Percentiles rank a stretch among this genome's conserved stretches.
Conservation (phyloP, 1,140 invertebrate species). For the Eumaeus atala region DNA sequence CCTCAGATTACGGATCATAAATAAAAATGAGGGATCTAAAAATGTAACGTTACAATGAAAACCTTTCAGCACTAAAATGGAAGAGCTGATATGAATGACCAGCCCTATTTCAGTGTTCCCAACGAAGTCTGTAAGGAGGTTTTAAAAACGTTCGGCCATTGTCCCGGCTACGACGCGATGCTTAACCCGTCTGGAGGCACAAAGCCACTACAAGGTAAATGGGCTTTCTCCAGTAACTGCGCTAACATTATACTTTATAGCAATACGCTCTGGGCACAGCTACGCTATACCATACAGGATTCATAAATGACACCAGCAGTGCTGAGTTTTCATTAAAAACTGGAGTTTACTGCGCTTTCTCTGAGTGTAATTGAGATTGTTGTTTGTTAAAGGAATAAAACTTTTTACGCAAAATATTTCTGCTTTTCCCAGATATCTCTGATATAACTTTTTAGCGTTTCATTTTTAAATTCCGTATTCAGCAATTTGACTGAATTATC, state of each 20-base stretch:
- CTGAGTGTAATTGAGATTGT: conserved; percentile 43
- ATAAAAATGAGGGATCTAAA: too few species aligned
- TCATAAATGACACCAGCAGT: conserved; percentile 43
- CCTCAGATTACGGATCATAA: too few species aligned
- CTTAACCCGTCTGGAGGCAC: conserved; percentile 50
- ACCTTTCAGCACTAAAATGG: not conserved
- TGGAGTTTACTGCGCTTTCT: conserved; percentile 38
- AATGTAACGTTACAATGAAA: conserved; percentile 2
- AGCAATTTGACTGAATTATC: too few species aligned
- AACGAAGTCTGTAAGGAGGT: conserved; percentile 32
- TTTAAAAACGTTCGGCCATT: conserved; percentile 49
- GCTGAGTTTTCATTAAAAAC: conserved; percentile 45
- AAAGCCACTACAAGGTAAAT: conserved; percentile 58
- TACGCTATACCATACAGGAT: conserved; percentile 38
- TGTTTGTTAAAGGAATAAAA: conserved; percentile 39
- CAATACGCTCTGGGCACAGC: conserved; percentile 34
- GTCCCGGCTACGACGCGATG: conserved; percentile 38
- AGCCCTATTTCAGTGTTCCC: conserved; percentile 34
- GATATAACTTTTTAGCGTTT: not conserved
- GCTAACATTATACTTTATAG: conserved; percentile 40
- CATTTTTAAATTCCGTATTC: too few species aligned
- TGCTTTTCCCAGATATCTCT: not conserved
- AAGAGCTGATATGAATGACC: conserved; percentile 3
- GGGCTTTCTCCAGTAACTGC: conserved; percentile 50
- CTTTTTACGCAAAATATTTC: conserved; percentile 6